These are phyloP conservation scores for Copidosoma floridanum DNA, from an alignment of 1,140 invertebrate species.

Conservation along the genomic window DNA sequence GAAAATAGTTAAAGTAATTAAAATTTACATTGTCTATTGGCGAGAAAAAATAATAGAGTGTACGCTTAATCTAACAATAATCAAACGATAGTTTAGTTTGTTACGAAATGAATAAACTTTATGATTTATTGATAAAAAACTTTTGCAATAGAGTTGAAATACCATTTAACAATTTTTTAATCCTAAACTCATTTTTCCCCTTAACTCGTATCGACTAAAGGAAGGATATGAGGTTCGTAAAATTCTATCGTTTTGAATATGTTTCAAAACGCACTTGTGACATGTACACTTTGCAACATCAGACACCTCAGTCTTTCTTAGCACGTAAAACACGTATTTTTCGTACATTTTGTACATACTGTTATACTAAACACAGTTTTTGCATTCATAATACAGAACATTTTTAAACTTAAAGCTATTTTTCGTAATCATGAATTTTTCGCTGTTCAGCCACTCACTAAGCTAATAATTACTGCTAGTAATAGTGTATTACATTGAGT, in stretches of 20 bases:
- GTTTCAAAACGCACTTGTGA: background rate
- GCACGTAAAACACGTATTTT: slow-evolving; percentile 4
- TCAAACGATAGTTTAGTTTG: slow-evolving; percentile 38
- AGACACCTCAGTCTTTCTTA: slow-evolving; percentile 14
- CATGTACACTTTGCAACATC: background rate
- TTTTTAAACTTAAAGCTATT: too few species aligned
- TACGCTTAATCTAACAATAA: too few species aligned
- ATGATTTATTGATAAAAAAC: too few species aligned
- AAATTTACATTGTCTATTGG: slow-evolving; percentile 33
- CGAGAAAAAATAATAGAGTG: too few species aligned
- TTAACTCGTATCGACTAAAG: slow-evolving; percentile 47
- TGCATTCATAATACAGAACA: too few species aligned
- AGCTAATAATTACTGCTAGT: slow-evolving; percentile 7
- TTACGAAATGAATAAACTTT: slow-evolving; percentile 1
- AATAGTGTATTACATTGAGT: slow-evolving; percentile 11
- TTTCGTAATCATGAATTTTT: background rate
- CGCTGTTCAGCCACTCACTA: background rate
- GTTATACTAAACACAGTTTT: slow-evolving; percentile 15
- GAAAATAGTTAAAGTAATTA: slow-evolving; percentile 34
- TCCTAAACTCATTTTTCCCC: slow-evolving; percentile 43
- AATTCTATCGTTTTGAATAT: slow-evolving; percentile 33
- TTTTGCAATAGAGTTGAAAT: background rate
- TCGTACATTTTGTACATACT: background rate
- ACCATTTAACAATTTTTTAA: slow-evolving; percentile 33
- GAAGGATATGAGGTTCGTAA: slow-evolving; percentile 73